Conservation (phyloP, 2,113 vertebrate genomes). For the Oncorhynchus nerka region DNA sequence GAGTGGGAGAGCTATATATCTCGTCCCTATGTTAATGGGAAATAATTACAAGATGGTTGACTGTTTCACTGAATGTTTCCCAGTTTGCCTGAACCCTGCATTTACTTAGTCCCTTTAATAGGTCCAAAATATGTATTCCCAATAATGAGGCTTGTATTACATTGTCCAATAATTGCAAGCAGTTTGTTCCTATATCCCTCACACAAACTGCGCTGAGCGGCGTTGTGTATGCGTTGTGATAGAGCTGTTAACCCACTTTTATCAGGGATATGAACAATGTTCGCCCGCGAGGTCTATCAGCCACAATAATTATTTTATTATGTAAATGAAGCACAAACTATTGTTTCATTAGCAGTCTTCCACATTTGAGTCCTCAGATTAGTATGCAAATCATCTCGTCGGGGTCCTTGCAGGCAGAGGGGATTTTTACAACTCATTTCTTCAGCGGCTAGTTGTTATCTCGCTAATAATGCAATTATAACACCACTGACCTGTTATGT, state of each 20-base stretch:
- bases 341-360: slow-evolving; percentile 80
- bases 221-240: slow-evolving; percentile 37
- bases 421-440: slow-evolving; percentile 21
- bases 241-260: slow-evolving; percentile 42
- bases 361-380: slow-evolving; percentile 73
- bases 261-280: slow-evolving; percentile 39
- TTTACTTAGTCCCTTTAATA: too few relatives aligned
- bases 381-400: slow-evolving; percentile 70
- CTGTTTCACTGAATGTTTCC: too few relatives aligned
- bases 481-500: slow-evolving; percentile 6
- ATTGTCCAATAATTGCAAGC: too few relatives aligned
- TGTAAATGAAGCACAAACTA: slow-evolving; percentile 74
- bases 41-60: background rate
- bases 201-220: background rate
- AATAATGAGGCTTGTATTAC: too few relatives aligned
- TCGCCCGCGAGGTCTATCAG: slow-evolving; percentile 79
- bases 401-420: slow-evolving; percentile 50
- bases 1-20: background rate
- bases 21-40: background rate
- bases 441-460: slow-evolving; percentile 17
- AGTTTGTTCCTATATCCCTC: slow-evolving; percentile 20
- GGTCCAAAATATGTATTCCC: too few relatives aligned
- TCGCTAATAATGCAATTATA: slow-evolving; percentile 12
- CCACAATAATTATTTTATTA: slow-evolving; percentile 80
- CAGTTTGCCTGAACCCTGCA: too few relatives aligned